Conservation (phyloP, 2,797 vertebrate species). For the Adrianichthys oophorus region DNA sequence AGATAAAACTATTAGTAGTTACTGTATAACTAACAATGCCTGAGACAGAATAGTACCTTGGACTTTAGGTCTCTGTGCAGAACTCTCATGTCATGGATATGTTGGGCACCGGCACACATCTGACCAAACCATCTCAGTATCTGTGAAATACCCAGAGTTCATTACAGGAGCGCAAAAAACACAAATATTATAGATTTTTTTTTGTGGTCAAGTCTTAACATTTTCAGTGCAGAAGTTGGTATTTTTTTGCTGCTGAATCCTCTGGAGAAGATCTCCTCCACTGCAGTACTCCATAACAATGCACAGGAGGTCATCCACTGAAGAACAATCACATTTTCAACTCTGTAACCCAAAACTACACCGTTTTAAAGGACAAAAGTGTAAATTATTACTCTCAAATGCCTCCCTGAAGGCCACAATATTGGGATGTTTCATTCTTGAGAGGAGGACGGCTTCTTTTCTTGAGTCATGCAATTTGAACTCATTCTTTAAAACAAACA, state of each 20-base stretch:
- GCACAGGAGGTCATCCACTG: conserved; percentile 84
- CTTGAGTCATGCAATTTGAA: conserved; percentile 73
- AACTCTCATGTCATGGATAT: conserved; percentile 87
- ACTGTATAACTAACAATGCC: not conserved
- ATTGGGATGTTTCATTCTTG: conserved; percentile 90
- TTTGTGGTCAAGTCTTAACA: conserved; percentile 76
- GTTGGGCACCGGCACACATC: conserved; percentile 85
- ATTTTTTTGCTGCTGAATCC: conserved; percentile 83
- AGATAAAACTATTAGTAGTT: too few relatives aligned
- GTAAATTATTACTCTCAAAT: conserved; percentile 83
- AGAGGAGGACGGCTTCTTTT: conserved; percentile 87
- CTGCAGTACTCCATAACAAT: conserved; percentile 95
- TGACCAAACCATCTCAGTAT: conserved; percentile 91
- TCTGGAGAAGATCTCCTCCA: conserved; percentile 87
- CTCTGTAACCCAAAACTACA: conserved; percentile 14
- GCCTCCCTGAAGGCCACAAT: conserved; percentile 88
- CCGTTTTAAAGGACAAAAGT: not conserved
- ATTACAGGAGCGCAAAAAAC: not conserved
- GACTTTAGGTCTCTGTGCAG: conserved; percentile 94
- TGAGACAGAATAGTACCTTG: conserved; percentile 76
- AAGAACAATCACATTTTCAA: conserved; percentile 34
- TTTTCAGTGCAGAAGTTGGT: conserved; percentile 81
- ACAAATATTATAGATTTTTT: not conserved
- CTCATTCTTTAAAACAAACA: conserved; percentile 73
- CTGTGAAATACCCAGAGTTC: conserved; percentile 56